Conservation (phyloP, 2,113 vertebrate genomes). For the Toxotes jaculatrix region DNA sequence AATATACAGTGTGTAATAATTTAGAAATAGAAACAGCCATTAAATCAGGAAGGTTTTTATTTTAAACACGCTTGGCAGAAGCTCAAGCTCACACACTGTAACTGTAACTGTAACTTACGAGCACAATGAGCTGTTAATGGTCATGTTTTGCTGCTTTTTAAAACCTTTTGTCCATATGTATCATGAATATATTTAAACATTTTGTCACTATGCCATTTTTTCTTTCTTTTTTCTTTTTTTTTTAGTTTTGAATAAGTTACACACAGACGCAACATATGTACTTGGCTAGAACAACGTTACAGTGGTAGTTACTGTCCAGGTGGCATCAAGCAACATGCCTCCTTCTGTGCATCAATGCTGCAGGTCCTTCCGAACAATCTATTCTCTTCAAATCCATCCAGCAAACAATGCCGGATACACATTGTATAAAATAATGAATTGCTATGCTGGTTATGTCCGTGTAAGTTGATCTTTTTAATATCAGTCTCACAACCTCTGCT, state of each 20-base stretch:
- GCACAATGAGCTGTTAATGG: conserved; percentile 42
- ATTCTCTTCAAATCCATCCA: conserved; percentile 1
- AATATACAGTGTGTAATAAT: background rate
- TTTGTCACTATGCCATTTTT: conserved; percentile 6
- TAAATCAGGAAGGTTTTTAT: background rate
- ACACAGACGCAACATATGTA: conserved; percentile 2
- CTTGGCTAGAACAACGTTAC: conserved; percentile 25
- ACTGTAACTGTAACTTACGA: conserved; percentile 44
- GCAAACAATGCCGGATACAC: background rate
- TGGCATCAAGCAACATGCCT: conserved; percentile 29
- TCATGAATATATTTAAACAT: conserved; percentile 13
- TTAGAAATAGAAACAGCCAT: background rate
- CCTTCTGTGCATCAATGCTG: conserved; percentile 1
- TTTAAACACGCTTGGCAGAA: background rate
- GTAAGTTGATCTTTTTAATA: conserved; percentile 63
- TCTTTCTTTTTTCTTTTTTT: background rate
- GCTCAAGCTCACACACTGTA: background rate
- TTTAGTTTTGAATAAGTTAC: background rate
- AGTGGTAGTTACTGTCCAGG: conserved; percentile 25
- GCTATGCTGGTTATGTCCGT: conserved; percentile 17
- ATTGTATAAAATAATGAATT: conserved; percentile 1
- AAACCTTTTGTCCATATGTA: background rate
- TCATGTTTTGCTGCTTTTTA: conserved; percentile 39
- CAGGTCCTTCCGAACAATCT: conserved; percentile 3
- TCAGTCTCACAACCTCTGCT: background rate